A percentile compares a stretch with the other conserved stretches of the same genome.
Evolutionary conservation across 2,888 invertebrate genomes (phyloP).

Genomic region (Stramonita haemastoma): DNA sequence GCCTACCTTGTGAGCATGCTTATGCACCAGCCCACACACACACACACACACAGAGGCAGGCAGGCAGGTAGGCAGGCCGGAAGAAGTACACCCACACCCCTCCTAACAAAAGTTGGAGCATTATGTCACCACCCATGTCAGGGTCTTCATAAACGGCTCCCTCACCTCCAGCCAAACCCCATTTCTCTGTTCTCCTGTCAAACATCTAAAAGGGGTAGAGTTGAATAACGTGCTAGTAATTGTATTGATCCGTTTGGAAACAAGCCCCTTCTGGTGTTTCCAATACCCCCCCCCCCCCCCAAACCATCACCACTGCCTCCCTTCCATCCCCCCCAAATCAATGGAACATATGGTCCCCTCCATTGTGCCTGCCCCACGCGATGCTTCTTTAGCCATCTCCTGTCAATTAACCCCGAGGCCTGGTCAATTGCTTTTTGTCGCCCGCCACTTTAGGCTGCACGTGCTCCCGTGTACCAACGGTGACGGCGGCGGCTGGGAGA

Average conservation of each 20-base stretch:
- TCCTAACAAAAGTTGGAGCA: too few relatives aligned
- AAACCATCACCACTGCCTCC: neutral
- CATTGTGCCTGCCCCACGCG: constrained; percentile 8
- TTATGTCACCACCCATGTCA: too few relatives aligned
- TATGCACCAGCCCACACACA: too few relatives aligned
- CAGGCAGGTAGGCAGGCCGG: too few relatives aligned
- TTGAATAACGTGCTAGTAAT: constrained; percentile 4
- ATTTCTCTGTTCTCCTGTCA: too few relatives aligned
- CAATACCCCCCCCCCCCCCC: neutral
- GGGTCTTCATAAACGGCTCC: too few relatives aligned
- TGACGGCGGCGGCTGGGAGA: neutral
- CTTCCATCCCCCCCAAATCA: neutral
- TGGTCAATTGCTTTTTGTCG: constrained; percentile 25
- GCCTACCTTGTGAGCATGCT: too few relatives aligned
- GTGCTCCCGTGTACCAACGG: neutral
- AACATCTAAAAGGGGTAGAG: neutral
- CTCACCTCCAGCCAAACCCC: too few relatives aligned
- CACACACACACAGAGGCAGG: too few relatives aligned
- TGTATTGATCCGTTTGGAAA: constrained; percentile 21
- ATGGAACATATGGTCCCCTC: constrained; percentile 28
- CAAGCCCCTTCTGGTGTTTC: too few relatives aligned
- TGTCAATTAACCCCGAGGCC: constrained; percentile 24
- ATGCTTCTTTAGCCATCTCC: constrained; percentile 19
- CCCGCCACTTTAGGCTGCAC: neutral
- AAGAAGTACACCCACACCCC: constrained; percentile 23